Base-by-base conservation (phyloP, 1,140 invertebrate species). In the Zaprionus africanus region DNA sequence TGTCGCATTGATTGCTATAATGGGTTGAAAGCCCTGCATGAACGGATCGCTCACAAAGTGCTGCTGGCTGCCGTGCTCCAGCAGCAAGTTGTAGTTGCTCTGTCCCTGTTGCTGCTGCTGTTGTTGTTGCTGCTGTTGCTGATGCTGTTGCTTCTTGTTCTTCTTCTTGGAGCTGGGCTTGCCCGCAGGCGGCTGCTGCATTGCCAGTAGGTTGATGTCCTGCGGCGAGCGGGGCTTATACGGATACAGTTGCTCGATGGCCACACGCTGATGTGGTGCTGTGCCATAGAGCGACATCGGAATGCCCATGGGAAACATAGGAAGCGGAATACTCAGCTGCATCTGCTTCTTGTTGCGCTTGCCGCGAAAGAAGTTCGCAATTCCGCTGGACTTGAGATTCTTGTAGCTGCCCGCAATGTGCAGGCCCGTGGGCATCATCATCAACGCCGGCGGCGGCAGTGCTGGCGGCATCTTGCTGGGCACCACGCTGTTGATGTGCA, bases 401-500 rank as follows among this genome's bases (percentile, higher is more conserved):
- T 92, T 92, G 13, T 80, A 87, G n/a, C 70, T 86, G 12, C 91
- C 91, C 0, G 91, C 87, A 3, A 92, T 92, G 51, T 92, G 91
- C 28, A 92, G 59, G 0, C 91, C 91, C 0, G 91, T 90, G 17
- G 91, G 91, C 91, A 92, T 92, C 91, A 92, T 92, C n/a, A 92
- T 92, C 91, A 92, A 86, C 9, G 91, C 78, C 70, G 92, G 61
- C 0, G 81, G 79, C 4, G 74, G 57, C 2, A 7, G 17, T 58
- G 31, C 53, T 38, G 67, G 5, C 11, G 78, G 82, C 56, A 90
- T 38, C 46, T 91, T 92, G 59, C 72, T 92, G 6, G 87, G 71
- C 2, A 54, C 17, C n/a, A 53, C 19, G 2, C 58, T 59, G 5
- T 75, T 74, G 1, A 92, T 67, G 26, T 91, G 88, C 53, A 92